These are phyloP conservation scores for Scaptomyza caliginosa DNA, from an alignment of 2,888 invertebrate genomes.

Conservation along the genomic window DNA sequence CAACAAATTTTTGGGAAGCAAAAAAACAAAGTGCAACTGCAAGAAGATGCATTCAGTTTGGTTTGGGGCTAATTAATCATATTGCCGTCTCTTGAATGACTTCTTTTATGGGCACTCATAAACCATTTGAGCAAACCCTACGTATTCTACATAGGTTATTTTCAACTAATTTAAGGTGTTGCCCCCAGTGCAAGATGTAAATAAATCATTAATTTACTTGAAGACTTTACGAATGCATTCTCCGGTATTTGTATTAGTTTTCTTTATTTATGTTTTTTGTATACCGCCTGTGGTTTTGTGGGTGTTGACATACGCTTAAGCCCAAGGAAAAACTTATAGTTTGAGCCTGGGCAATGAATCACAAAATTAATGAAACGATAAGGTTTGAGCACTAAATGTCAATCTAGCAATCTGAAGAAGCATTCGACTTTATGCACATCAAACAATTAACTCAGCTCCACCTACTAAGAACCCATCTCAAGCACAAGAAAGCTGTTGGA, in stretches of 20 bases:
- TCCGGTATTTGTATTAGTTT: constrained; percentile 9
- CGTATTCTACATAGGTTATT: constrained; percentile 33
- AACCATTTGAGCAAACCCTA: constrained; percentile 29
- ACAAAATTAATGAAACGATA: constrained; percentile 66
- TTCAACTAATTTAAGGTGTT: constrained; percentile 79
- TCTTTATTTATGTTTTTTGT: background rate
- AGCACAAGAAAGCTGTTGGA: constrained; percentile 13
- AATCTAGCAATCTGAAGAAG: constrained; percentile 65
- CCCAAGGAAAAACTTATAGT: constrained; percentile 18
- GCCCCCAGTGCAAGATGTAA: constrained; percentile 59
- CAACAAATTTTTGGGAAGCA: constrained; percentile 61
- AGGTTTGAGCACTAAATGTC: constrained; percentile 59
- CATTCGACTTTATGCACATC: constrained; percentile 33
- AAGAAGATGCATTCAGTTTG: constrained; percentile 24
- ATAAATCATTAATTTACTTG: constrained; percentile 72
- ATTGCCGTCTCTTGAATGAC: constrained; percentile 49
- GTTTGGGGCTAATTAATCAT: constrained; percentile 66
- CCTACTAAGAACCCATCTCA: constrained; percentile 8
- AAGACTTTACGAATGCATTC: constrained; percentile 36
- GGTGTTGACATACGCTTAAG: constrained; percentile 79
- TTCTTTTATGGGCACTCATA: constrained; percentile 57
- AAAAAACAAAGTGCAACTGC: constrained; percentile 61
- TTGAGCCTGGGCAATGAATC: constrained; percentile 52
- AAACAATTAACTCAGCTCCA: constrained; percentile 59
- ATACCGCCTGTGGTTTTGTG: constrained; percentile 75